Conservation (phyloP, 2,113 vertebrate genomes). For the Pelusios castaneus region DNA sequence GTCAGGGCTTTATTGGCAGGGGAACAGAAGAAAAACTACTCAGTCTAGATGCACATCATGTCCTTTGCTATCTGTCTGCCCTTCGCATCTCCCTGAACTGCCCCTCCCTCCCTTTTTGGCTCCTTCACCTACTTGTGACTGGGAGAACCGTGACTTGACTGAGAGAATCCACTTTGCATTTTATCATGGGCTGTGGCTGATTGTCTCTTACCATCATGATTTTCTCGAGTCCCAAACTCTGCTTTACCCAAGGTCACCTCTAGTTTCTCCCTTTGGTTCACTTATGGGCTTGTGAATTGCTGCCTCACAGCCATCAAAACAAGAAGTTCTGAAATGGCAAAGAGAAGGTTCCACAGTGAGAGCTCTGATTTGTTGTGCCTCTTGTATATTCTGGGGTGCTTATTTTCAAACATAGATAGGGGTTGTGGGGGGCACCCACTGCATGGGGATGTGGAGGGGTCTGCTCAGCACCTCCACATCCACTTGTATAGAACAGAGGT, state of each 20-base stretch:
- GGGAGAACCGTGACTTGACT: not conserved
- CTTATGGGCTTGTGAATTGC: not conserved
- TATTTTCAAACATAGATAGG: not conserved
- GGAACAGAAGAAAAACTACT: not conserved
- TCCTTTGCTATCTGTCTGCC: not conserved
- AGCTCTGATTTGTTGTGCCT: not conserved
- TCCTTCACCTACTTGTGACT: not conserved
- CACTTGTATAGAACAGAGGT: not conserved
- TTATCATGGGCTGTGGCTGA: not conserved
- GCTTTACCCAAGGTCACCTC: not conserved
- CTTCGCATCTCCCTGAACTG: not conserved
- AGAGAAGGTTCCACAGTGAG: not conserved
- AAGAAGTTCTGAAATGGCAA: not conserved
- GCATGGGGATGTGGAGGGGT: not conserved
- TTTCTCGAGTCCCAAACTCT: not conserved
- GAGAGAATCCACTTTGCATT: not conserved
- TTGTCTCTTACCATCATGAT: not conserved
- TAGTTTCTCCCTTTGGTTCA: not conserved
- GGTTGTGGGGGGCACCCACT: not conserved
- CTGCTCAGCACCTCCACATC: not conserved
- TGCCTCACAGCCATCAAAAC: not conserved
- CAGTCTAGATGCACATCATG: not conserved
- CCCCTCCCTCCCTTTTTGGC: not conserved
- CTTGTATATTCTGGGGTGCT: rapidly evolving
- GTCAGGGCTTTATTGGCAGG: not conserved